Base-by-base conservation (phyloP, 2,113 vertebrate species). In the Nipponia nippon region DNA sequence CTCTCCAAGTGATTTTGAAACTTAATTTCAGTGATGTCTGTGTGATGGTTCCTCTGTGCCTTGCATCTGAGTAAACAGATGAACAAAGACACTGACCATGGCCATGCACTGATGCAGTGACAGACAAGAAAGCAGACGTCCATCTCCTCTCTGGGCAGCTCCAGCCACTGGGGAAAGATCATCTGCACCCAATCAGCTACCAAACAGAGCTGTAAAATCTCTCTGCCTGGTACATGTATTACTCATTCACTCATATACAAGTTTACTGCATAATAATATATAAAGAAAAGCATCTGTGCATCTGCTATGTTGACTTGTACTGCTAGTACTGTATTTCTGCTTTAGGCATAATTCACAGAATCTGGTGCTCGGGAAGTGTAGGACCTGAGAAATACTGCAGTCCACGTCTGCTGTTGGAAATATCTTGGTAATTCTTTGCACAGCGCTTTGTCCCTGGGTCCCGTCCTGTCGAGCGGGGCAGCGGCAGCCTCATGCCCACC, bases 341-440 rank as follows among this genome's bases (percentile, higher is more conserved):
- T 90, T 14, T 26, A 83, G 91, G 91, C 91, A 47, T 11, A 82
- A 84, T 67, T 87, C 91, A 17, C 77, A 75, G 91, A 44, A 29
- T 59, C 83, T 87, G 87, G 58, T 66, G 71, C 61, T 69, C 13
- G 71, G 38, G 44, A 69, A 49, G 65, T 1, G 52, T 9, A 63
- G 90, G 55, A 11, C 21, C 87, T 42, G 73, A 25, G 87, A 16
- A 82, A 16, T 3, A 16, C 55, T 44, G 62, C 76, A 52, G 66
- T 1, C 58, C 53, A 0, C 0, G 36, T 19, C 44, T 86, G 84
- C 77, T 73, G 23, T 23, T 47, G 67, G 71, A 42, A 59, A 50
- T 44, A 6, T 40, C 58, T 8, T 0, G 2, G 52, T 62, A 55
- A 3, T 10, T 19, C 9, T 44, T 36, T 0, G 0, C 9, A 1